Conservation (phyloP, 1,140 invertebrate genomes). For the Magallana angulata region DNA sequence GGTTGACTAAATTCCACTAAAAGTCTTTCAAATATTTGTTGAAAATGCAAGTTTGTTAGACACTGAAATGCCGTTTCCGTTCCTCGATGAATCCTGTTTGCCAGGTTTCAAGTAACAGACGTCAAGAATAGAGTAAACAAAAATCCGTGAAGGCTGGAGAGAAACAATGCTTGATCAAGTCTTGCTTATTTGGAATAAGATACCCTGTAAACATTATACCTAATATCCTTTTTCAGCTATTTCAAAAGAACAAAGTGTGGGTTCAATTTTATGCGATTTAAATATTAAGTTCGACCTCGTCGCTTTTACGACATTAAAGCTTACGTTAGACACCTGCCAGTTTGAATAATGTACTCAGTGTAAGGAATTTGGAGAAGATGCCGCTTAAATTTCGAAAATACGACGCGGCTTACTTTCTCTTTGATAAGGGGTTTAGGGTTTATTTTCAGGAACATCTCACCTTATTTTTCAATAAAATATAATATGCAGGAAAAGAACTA, state of each 20-base stretch:
- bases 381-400: too few relatives aligned
- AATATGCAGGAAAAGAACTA: too few relatives aligned
- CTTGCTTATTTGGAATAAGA: constrained; percentile 32
- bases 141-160: background rate
- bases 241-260: background rate
- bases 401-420: too few relatives aligned
- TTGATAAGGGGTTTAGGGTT: too few relatives aligned
- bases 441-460: too few relatives aligned
- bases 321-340: background rate
- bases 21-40: constrained; percentile 42
- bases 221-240: background rate
- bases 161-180: constrained; percentile 36
- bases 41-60: constrained; percentile 30
- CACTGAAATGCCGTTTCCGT: constrained; percentile 24
- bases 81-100: background rate
- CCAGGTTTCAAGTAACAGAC: constrained; percentile 32
- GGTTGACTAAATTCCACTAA: constrained; percentile 25
- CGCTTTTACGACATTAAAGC: background rate
- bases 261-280: background rate
- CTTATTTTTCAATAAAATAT: too few relatives aligned
- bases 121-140: constrained; percentile 37
- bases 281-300: background rate
- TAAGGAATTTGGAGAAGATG: too few relatives aligned
- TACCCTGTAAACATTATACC: constrained; percentile 11
- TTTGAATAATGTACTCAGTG: too few relatives aligned